Conservation (phyloP, 2,797 vertebrate species). For the Notamacropus eugenii region DNA sequence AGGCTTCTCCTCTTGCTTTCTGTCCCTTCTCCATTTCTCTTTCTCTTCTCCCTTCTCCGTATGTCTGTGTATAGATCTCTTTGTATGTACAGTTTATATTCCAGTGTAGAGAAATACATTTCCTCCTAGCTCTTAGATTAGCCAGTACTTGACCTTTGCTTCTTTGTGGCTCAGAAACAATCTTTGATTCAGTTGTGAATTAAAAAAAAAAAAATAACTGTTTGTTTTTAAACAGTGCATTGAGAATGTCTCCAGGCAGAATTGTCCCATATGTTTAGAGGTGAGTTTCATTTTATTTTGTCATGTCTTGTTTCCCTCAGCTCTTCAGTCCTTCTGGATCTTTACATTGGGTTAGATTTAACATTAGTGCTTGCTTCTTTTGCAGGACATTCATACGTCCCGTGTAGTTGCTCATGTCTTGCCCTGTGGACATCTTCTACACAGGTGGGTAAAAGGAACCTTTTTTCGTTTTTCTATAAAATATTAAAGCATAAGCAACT, state of each 20-base stretch:
- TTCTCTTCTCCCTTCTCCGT: background rate
- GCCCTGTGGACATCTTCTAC: conserved; percentile 95
- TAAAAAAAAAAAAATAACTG: background rate
- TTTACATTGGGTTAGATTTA: background rate
- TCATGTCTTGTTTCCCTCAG: conserved; percentile 42
- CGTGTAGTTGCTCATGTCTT: conserved; percentile 93
- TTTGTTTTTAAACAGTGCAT: conserved; percentile 90
- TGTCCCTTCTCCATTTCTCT: background rate
- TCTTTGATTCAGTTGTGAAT: background rate
- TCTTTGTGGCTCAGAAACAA: background rate
- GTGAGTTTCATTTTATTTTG: conserved; percentile 79
- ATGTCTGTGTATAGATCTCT: background rate
- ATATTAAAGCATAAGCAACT: conserved; percentile 15
- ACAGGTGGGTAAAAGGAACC: conserved; percentile 81
- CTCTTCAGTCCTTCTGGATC: conserved; percentile 4
- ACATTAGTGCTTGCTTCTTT: background rate
- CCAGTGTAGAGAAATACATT: background rate
- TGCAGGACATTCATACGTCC: conserved; percentile 96
- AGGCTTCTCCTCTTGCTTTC: background rate
- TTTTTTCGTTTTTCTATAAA: conserved; percentile 11
- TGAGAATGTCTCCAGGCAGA: conserved; percentile 96
- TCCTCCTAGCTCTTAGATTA: background rate
- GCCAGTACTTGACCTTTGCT: background rate
- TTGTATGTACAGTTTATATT: background rate
- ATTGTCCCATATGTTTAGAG: conserved; percentile 98